Evolutionary conservation across 2,888 invertebrate species (phyloP).

Genomic region (Mayetiola destructor): DNA sequence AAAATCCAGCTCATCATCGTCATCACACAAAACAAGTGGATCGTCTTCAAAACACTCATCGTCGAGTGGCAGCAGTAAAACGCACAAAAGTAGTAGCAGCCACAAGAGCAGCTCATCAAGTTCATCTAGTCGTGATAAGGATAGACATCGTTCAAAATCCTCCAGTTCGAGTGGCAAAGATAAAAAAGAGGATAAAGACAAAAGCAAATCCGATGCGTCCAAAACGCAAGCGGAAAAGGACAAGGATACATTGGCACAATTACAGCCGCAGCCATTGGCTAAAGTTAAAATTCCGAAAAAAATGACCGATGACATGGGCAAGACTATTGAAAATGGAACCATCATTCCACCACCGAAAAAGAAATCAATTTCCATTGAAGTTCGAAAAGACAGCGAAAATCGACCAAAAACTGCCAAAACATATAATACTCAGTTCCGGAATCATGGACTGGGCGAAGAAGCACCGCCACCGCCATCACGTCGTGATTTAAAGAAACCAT

Average conservation of each 20-base stretch:
- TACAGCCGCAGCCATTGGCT: constrained; percentile 50
- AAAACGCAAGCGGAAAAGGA: constrained; percentile 48
- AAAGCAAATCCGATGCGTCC: constrained; percentile 30
- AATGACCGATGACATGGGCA: constrained; percentile 36
- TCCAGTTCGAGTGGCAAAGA: constrained; percentile 15
- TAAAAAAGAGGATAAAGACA: constrained; percentile 25
- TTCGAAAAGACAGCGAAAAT: constrained; percentile 52
- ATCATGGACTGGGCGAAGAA: constrained; percentile 79
- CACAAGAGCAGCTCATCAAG: constrained; percentile 22
- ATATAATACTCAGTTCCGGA: constrained; percentile 79
- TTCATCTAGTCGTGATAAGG: constrained; percentile 26
- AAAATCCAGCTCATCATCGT: constrained; percentile 20
- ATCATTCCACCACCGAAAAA: constrained; percentile 37
- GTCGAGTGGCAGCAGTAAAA: constrained; percentile 32
- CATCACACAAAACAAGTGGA: neutral
- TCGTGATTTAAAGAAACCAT: constrained; percentile 46
- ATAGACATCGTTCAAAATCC: constrained; percentile 15
- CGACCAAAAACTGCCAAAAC: constrained; percentile 85
- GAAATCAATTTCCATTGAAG: constrained; percentile 68
- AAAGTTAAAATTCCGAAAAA: constrained; percentile 69
- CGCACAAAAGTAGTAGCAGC: constrained; percentile 22
- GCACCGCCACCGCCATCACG: constrained; percentile 72
- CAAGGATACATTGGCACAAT: constrained; percentile 50
- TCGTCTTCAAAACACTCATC: constrained; percentile 28
- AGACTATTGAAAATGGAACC: constrained; percentile 30